Base-by-base conservation (phyloP, 2,797 vertebrate genomes). In the Adelosebastes latens region DNA sequence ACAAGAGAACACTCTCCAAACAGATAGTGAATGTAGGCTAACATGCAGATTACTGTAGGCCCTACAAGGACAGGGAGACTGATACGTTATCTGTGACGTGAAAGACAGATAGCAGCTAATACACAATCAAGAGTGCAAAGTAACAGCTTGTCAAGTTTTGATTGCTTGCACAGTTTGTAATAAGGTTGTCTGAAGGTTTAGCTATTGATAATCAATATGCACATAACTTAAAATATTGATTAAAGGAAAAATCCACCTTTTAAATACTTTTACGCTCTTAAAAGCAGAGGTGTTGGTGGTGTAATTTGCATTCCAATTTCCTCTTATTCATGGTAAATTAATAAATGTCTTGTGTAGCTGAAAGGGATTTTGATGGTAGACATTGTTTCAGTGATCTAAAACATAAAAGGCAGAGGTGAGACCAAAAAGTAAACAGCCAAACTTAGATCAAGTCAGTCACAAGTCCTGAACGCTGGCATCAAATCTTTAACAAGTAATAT, bases 11-110 rank as follows among this genome's bases (percentile, higher is more conserved):
- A 79, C n/a, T 72, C 61, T 60, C 22, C 18, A 58, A 31, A 73
- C 32, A 63, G 71, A 81, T 27, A 77, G 22, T n/a, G 24, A 64
- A 24, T 60, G 60, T 32, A 16, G 0, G 24, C 39, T 59, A 18
- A 18, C 69, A 73, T 36, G 59, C 52, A 70, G 81, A 75, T 80
- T 67, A 60, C 12, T 42, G 65, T 16, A 14, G 56, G 27, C 22
- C 16, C 74, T 12, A 14, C 75, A 83, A 87, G 72, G 77, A 81
- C 78, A 10, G 62, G 5, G 18, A 60, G 29, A 25, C 69, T 75
- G 89, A 91, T 90, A 89, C 0, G 29, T 62, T 93, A 90, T 92
- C 88, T 80, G 72, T 62, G 7, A 58, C 6, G 56, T 3, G 46
- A 69, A 16, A 31, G 16, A 71, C 62, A n/a, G 84, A 90, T 66